Percentiles rank a stretch among this genome's conserved stretches.
Conservation (phyloP, 2,888 invertebrate genomes). For the Drosophila cracens region DNA sequence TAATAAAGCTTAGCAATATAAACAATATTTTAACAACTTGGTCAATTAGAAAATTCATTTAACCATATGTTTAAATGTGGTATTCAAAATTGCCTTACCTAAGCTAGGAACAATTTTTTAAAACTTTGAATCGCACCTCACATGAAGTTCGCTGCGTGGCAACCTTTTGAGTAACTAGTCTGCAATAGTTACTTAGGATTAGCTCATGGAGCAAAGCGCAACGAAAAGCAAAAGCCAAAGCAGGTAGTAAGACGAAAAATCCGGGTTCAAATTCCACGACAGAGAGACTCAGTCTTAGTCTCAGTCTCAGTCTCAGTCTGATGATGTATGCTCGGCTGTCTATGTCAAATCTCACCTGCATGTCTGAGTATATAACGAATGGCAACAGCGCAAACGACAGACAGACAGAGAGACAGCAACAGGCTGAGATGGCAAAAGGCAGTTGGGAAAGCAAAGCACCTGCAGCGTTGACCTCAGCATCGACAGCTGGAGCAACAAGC, state of each 20-base stretch:
- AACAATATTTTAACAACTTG: not conserved
- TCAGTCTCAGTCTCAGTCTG: conserved; percentile 2
- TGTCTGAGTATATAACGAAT: conserved; percentile 65
- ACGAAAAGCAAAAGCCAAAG: conserved; percentile 75
- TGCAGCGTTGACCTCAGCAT: conserved; percentile 80
- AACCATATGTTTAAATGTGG: not conserved
- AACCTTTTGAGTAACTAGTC: conserved; percentile 34
- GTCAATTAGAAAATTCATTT: not conserved
- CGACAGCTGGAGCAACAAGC: conserved; percentile 81
- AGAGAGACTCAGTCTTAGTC: conserved; percentile 27
- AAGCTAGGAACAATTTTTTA: not conserved
- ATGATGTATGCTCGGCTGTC: conserved; percentile 50
- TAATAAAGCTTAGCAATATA: not conserved
- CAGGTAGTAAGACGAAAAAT: conserved; percentile 76
- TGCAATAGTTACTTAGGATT: conserved; percentile 76
- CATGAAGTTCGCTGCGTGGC: conserved; percentile 38
- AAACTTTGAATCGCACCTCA: conserved; percentile 45
- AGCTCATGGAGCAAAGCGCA: conserved; percentile 57
- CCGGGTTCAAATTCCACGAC: conserved; percentile 60
- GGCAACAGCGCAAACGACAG: conserved; percentile 52
- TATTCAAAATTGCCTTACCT: conserved; percentile 6
- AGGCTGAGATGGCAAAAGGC: conserved; percentile 31
- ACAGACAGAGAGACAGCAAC: conserved; percentile 3
- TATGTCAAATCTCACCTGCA: conserved; percentile 35
- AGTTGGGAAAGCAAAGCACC: conserved; percentile 59